Percentiles rank a stretch among this genome's conserved stretches.
Conservation (phyloP, 2,113 vertebrate species). For the Mormoops blainvillei region DNA sequence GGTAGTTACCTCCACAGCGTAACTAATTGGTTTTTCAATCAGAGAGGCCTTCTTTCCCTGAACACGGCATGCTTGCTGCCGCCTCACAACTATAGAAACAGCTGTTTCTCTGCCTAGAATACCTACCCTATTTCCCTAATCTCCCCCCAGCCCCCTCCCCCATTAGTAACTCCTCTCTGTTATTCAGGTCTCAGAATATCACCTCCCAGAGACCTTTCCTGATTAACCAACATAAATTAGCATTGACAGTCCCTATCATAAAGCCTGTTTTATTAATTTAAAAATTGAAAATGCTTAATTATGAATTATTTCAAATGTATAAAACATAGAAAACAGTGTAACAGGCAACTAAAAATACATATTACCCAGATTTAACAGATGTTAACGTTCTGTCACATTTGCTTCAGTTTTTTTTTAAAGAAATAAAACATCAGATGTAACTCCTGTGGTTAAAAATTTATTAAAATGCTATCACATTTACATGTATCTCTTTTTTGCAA, state of each 20-base stretch:
- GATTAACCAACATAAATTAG: neutral
- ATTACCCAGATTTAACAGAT: neutral
- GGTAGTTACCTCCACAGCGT: neutral
- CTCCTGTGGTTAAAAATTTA: neutral
- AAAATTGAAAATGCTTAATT: slow-evolving; percentile 15
- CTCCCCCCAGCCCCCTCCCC: too few relatives aligned
- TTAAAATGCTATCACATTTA: neutral
- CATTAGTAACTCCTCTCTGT: neutral
- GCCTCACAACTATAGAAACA: neutral
- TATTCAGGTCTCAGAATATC: neutral
- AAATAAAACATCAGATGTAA: neutral
- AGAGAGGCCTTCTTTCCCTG: neutral
- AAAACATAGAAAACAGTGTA: neutral
- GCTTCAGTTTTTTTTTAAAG: neutral
- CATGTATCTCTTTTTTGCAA: neutral
- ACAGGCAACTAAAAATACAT: neutral
- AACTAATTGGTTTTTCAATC: neutral
- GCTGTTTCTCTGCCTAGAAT: neutral
- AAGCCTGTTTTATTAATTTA: neutral
- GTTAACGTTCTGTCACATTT: neutral
- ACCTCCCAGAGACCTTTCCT: neutral
- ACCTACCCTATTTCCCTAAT: neutral
- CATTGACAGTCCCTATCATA: neutral
- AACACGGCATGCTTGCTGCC: neutral
- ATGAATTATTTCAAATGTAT: slow-evolving; percentile 15